Evolutionary conservation across 2,113 vertebrate genomes (phyloP).

Genomic region (Chunga burmeisteri): DNA sequence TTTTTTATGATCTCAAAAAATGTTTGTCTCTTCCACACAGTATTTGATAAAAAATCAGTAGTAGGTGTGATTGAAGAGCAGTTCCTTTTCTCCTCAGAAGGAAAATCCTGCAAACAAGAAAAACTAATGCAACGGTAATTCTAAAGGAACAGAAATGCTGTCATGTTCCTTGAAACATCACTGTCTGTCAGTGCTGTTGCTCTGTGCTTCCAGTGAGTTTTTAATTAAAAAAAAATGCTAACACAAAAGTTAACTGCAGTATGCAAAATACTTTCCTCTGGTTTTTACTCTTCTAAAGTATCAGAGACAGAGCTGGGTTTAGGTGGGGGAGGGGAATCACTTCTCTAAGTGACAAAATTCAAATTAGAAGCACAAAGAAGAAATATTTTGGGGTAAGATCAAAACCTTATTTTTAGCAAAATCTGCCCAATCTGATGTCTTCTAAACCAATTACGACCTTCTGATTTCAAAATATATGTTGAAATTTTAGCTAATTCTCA

Average conservation of each 20-base stretch:
- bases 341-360: not conserved
- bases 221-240: not conserved
- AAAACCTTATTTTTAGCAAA: not conserved
- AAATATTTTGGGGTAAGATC: not conserved
- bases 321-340: not conserved
- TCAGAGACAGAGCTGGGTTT: not conserved
- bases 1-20: not conserved
- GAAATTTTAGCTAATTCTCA: not conserved
- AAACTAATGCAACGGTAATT: not conserved
- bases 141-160: not conserved
- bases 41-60: not conserved
- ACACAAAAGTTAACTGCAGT: not conserved
- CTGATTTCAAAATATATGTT: not conserved
- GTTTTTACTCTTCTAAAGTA: not conserved
- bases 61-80: not conserved
- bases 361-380: not conserved
- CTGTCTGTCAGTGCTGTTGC: not conserved
- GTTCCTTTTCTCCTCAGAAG: not conserved
- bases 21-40: not conserved
- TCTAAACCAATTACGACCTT: not conserved
- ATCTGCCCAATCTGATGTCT: not conserved
- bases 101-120: not conserved
- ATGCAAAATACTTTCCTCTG: not conserved
- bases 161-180: not conserved
- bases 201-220: not conserved